These are phyloP conservation scores for Heliconius ismenius DNA, from an alignment of 2,888 invertebrate genomes.

Conservation along the genomic window DNA sequence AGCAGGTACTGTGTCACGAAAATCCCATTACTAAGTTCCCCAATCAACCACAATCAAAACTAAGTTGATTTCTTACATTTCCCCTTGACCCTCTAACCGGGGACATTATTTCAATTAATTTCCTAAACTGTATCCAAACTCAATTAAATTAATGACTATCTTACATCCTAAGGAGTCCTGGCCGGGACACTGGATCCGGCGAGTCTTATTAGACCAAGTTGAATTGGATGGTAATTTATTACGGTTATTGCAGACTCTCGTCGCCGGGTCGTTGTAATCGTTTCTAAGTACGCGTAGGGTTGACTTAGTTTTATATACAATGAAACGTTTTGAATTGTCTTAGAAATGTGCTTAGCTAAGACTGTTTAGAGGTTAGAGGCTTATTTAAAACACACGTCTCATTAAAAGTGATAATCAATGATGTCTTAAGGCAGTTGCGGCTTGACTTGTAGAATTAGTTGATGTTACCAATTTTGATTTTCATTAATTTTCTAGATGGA, in stretches of 20 bases:
- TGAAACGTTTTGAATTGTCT: conserved; percentile 51
- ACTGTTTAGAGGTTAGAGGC: too few relatives aligned
- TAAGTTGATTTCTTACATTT: conserved; percentile 42
- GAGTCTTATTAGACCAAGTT: conserved; percentile 68
- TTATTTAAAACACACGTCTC: not conserved
- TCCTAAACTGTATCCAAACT: conserved; percentile 54
- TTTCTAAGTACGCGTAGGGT: conserved; percentile 49
- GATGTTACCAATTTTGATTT: too few relatives aligned
- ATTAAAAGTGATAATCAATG: not conserved
- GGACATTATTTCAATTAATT: conserved; percentile 48
- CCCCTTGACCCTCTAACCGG: conserved; percentile 40
- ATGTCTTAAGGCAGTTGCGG: too few relatives aligned
- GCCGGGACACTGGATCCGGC: conserved; percentile 53
- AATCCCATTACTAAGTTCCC: conserved; percentile 24
- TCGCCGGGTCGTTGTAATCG: conserved; percentile 54
- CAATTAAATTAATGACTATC: conserved; percentile 66
- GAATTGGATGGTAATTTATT: conserved; percentile 74
- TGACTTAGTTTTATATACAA: conserved; percentile 53
- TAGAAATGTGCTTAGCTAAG: not conserved
- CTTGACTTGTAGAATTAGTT: too few relatives aligned
- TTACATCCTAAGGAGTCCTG: conserved; percentile 52
- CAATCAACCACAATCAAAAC: conserved; percentile 34
- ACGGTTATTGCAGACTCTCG: conserved; percentile 67
- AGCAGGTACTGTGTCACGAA: conserved; percentile 24
- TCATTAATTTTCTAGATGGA: too few relatives aligned